These are phyloP conservation scores for Corythoichthys intestinalis DNA, from an alignment of 2,113 vertebrate genomes.

Conservation along the genomic window DNA sequence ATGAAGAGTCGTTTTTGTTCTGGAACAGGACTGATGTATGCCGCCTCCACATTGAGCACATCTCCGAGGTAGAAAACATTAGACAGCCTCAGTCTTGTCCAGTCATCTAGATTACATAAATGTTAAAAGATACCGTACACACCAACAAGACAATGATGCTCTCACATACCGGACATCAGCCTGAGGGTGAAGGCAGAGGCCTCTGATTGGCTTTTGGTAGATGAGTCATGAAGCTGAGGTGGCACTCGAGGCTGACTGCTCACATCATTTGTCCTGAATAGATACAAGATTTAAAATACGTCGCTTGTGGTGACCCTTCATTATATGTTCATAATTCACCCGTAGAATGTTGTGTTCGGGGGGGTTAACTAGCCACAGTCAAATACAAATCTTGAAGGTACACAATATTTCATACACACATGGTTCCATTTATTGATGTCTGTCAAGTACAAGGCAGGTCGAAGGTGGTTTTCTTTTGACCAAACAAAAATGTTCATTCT, in stretches of 20 bases:
- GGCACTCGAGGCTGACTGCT: conserved; percentile 16
- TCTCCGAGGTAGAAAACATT: conserved; percentile 32
- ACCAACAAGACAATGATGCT: neutral
- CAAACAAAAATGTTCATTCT: no score
- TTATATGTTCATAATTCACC: no score
- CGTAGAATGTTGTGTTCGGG: no score
- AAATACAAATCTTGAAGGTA: no score
- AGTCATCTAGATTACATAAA: conserved; percentile 33
- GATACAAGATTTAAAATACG: neutral
- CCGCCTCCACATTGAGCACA: conserved; percentile 31
- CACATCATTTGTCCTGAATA: conserved; percentile 29
- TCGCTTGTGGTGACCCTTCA: no score
- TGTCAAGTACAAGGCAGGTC: no score
- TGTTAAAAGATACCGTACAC: neutral
- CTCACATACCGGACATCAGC: conserved; percentile 33
- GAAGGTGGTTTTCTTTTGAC: no score
- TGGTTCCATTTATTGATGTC: no score
- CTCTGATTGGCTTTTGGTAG: neutral
- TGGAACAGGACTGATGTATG: conserved; percentile 17
- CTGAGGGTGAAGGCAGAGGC: conserved; percentile 30
- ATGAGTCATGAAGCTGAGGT: neutral
- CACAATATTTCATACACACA: no score
- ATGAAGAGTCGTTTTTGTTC: conserved; percentile 18
- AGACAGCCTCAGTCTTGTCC: conserved; percentile 19
- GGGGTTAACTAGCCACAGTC: no score